Conservation (phyloP, 2,113 vertebrate species). For the Onychostruthus taczanowskii region DNA sequence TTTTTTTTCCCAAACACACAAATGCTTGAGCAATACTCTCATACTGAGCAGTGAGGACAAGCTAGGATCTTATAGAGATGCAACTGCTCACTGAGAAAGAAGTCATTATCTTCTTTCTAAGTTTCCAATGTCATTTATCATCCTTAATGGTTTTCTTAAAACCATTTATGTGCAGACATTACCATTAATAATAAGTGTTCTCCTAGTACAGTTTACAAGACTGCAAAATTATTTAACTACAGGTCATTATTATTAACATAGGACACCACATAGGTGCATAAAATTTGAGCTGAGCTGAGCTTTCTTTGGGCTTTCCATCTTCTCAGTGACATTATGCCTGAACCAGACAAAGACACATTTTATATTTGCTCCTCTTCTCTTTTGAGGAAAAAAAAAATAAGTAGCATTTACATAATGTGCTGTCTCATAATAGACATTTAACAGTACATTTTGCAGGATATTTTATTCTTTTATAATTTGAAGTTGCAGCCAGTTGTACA, state of each 20-base stretch:
- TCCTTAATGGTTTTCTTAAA: neutral
- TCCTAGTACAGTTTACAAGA: neutral
- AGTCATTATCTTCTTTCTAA: neutral
- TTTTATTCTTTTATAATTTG: neutral
- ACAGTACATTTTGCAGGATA: neutral
- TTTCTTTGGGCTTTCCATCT: neutral
- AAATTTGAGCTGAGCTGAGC: neutral
- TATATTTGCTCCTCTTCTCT: neutral
- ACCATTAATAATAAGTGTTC: neutral
- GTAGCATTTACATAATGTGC: neutral
- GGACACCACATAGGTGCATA: neutral
- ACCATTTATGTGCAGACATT: neutral
- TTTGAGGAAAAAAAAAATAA: neutral
- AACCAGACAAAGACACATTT: neutral
- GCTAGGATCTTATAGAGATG: neutral
- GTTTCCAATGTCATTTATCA: neutral
- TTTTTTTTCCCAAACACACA: neutral
- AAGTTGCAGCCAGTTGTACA: neutral
- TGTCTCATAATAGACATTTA: neutral
- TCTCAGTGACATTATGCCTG: neutral
- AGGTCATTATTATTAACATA: neutral
- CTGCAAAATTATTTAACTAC: neutral
- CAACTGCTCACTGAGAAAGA: neutral
- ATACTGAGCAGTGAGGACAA: neutral
- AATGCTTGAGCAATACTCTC: neutral